Evolutionary conservation across 2,888 invertebrate species (phyloP).

Genomic region (Eupeodes latifasciatus): DNA sequence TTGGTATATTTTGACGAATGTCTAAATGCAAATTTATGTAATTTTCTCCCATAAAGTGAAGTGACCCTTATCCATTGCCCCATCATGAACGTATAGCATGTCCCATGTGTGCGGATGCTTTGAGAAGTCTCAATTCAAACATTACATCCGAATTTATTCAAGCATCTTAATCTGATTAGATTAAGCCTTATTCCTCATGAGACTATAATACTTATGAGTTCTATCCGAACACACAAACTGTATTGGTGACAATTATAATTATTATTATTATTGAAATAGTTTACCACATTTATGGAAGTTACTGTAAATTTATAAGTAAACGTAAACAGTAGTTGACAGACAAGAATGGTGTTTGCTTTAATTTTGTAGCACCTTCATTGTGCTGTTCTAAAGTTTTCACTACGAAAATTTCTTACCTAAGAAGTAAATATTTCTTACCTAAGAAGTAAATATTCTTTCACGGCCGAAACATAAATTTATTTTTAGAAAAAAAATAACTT

Average conservation of each 20-base stretch:
- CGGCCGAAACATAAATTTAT: no score
- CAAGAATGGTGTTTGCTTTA: neutral
- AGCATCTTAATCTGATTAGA: slow-evolving; percentile 71
- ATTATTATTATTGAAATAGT: neutral
- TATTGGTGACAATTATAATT: slow-evolving; percentile 57
- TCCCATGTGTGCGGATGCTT: slow-evolving; percentile 61
- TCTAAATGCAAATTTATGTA: slow-evolving; percentile 65
- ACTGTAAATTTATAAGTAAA: neutral
- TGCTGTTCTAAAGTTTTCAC: neutral
- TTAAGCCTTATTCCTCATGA: slow-evolving; percentile 57
- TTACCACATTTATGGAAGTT: neutral
- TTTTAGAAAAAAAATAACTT: no score
- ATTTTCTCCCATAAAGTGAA: slow-evolving; percentile 41
- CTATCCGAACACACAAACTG: slow-evolving; percentile 60
- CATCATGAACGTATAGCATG: neutral
- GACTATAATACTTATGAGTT: slow-evolving; percentile 37
- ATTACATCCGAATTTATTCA: slow-evolving; percentile 62
- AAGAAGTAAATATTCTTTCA: no score
- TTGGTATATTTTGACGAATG: slow-evolving; percentile 64
- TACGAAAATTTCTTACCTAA: no score
- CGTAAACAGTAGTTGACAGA: no score
- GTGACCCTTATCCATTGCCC: slow-evolving; percentile 13
- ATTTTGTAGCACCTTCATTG: neutral
- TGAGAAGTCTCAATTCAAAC: slow-evolving; percentile 55
- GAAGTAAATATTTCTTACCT: no score